Base-by-base conservation (phyloP, 2,113 vertebrate species). In the Catharus fuscescens region DNA sequence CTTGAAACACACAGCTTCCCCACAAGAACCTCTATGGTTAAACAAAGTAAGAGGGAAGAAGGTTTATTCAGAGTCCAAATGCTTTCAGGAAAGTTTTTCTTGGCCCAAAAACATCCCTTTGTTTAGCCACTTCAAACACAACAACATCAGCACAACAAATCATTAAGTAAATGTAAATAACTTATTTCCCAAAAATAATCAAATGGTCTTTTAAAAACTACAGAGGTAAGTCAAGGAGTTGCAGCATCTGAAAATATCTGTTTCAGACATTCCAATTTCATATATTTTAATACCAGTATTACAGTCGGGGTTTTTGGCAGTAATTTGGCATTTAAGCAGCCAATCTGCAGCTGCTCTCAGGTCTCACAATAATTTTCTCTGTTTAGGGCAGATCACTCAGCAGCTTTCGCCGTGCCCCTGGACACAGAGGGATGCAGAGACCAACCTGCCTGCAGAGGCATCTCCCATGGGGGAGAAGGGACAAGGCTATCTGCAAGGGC, bases 321-420 rank as follows among this genome's bases (percentile, higher is more conserved):
- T 36, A 59, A 73, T 6, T 7, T 18, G 14, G 26, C 14, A 14
- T 32, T 69, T 52, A 14, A 42, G 17, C 20, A n/a, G 54, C 12
- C 32, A 31, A 13, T 3, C 9, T 31, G 36, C 38, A 25, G 19
- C 32, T 8, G 23, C 73, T n/a, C n/a, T 7, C 18, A 2, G 3
- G 13, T 28, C 64, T 36, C 54, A 29, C 8, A 17, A 14, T 4
- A 1, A 5, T 60, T 31, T 38, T 38, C 47, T 15, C 10, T 40
- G 20, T 18, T 40, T n/a, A 12, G 0, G 18, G 34, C 24, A 34
- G 5, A 26, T 1, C 31, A 2, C 28, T 18, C 14, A 0, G 25
- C 42, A 69, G 4, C 21, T 26, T 52, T 38, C 0, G 0, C n/a
- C 5, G 23, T 8, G 9, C 4, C 45, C 14, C 36, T 3, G 36